Conservation (phyloP, 2,888 invertebrate species). For the Disparrhopalites patrizii region DNA sequence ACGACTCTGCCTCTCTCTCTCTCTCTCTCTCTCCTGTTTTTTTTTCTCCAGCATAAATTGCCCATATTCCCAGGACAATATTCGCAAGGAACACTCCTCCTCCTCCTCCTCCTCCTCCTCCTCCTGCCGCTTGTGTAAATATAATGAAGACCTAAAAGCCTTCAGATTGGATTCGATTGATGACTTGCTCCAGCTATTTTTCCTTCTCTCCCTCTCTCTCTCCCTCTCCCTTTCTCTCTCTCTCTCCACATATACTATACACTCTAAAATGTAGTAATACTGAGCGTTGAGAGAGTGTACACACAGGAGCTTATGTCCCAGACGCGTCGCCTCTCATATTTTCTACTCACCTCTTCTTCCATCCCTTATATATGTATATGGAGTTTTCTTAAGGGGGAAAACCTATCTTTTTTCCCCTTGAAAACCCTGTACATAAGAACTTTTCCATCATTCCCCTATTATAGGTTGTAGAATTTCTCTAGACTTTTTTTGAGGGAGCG, state of each 20-base stretch:
- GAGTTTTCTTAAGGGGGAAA: no score
- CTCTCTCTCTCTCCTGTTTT: slow-evolving; percentile 8
- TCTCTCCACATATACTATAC: neutral
- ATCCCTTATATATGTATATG: no score
- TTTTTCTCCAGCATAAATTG: slow-evolving; percentile 37
- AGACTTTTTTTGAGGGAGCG: no score
- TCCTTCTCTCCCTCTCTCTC: neutral
- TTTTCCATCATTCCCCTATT: neutral
- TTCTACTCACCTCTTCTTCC: no score
- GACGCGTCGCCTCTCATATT: no score
- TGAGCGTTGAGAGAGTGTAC: neutral
- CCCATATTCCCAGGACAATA: slow-evolving; percentile 38
- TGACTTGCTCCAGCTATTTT: slow-evolving; percentile 24
- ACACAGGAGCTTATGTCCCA: no score
- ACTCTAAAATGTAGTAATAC: neutral
- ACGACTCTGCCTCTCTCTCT: slow-evolving; percentile 11
- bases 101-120: no score
- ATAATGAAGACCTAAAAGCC: slow-evolving; percentile 49
- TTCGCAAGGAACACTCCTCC: slow-evolving; percentile 30
- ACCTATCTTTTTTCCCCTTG: no score
- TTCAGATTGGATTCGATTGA: slow-evolving; percentile 48
- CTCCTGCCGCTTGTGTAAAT: slow-evolving; percentile 48
- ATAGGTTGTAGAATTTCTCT: neutral
- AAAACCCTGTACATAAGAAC: neutral
- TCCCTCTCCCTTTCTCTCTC: neutral